These are phyloP conservation scores for Orius laevigatus DNA, from an alignment of 1,140 invertebrate species.

Conservation along the genomic window DNA sequence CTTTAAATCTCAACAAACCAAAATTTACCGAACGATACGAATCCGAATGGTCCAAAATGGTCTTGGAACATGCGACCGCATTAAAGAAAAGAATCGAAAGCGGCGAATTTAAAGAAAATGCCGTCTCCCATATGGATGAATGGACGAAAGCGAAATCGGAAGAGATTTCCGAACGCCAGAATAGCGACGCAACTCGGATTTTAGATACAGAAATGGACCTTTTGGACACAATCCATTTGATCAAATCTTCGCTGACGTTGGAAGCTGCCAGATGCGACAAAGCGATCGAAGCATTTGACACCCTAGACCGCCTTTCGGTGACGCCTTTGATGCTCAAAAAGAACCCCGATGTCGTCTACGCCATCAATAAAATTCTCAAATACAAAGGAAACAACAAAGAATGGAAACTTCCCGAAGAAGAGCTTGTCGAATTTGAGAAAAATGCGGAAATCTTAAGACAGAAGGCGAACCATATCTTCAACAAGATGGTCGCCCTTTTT, in stretches of 20 bases:
- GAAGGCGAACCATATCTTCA: constrained; percentile 45
- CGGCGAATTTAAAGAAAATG: constrained; percentile 40
- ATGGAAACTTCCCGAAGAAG: constrained; percentile 42
- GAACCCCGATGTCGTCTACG: constrained; percentile 65
- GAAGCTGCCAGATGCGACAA: constrained; percentile 45
- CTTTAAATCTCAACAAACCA: constrained; percentile 33
- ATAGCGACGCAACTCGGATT: constrained; percentile 36
- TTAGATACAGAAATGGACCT: constrained; percentile 43
- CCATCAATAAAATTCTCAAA: constrained; percentile 38
- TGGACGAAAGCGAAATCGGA: constrained; percentile 30
- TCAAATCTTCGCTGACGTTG: constrained; percentile 47
- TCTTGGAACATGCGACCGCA: constrained; percentile 36
- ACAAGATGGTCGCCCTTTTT: constrained; percentile 39
- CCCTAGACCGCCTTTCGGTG: constrained; percentile 44
- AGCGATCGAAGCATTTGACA: constrained; percentile 40
- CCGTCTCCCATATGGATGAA: constrained; percentile 32
- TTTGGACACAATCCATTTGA: constrained; percentile 51
- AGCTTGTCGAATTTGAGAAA: constrained; percentile 33
- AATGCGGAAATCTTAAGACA: constrained; percentile 46
- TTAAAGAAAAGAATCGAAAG: constrained; percentile 40
- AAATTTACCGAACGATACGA: constrained; percentile 25
- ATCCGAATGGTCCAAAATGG: constrained; percentile 38
- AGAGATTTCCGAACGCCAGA: constrained; percentile 22
- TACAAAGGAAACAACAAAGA: constrained; percentile 49
- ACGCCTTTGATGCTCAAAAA: constrained; percentile 63